A percentile compares a stretch with the other conserved stretches of the same genome.
phyloP scores from a whole-genome alignment of 2,113 vertebrate genomes.

The Aldabrachelys gigantea region DNA sequence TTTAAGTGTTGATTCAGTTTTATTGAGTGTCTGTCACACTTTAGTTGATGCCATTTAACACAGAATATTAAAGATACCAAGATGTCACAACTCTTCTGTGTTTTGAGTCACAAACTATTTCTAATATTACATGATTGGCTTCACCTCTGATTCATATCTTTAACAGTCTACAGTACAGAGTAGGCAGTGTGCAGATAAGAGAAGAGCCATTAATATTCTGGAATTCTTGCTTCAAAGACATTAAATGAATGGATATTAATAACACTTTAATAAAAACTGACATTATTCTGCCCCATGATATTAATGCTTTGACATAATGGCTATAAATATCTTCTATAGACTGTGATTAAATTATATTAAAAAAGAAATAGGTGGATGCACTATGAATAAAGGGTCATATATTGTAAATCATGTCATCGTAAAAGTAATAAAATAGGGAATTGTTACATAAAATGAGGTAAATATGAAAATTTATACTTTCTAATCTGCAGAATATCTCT shows the following conservation, averaged over 20 bases:
- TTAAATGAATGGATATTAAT: slow-evolving; percentile 43
- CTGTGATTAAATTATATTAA: slow-evolving; percentile 23
- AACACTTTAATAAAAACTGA: slow-evolving; percentile 41
- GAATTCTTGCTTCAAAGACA: not conserved
- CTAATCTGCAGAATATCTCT: not conserved
- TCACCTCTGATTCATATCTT: not conserved
- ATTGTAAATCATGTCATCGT: slow-evolving; percentile 9
- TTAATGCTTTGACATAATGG: slow-evolving; percentile 37
- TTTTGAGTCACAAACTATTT: not conserved
- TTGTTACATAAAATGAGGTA: not conserved
- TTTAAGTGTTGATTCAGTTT: not conserved
- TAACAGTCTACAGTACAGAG: not conserved
- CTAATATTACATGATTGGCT: not conserved
- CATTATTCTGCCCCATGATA: slow-evolving; percentile 26
- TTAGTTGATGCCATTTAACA: not conserved
- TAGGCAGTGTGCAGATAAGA: not conserved
- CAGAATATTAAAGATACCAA: not conserved
- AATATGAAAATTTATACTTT: not conserved
- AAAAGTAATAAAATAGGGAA: slow-evolving; percentile 26
- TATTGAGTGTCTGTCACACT: not conserved
- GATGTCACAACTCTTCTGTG: not conserved
- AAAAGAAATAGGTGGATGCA: slow-evolving; percentile 16
- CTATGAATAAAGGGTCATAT: not conserved
- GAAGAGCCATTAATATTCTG: slow-evolving; percentile 2
- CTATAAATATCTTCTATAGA: slow-evolving; percentile 11